Percentiles rank a stretch among this genome's conserved stretches.
phyloP scores from a whole-genome alignment of 2,888 invertebrate genomes.

The Xestia ashworthii region DNA sequence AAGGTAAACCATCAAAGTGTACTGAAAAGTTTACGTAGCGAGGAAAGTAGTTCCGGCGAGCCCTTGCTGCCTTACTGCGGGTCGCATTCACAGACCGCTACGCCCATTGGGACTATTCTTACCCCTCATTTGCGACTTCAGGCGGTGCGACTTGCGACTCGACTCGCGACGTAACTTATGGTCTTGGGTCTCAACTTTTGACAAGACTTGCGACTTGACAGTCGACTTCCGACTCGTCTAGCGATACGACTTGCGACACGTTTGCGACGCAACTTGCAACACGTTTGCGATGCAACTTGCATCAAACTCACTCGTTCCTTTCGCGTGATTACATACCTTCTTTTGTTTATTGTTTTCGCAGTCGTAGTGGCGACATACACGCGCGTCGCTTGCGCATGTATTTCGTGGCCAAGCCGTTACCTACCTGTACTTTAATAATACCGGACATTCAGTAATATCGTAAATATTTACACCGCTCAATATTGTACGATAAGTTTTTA shows the following conservation, averaged over 20 bases:
- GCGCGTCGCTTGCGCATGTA: neutral
- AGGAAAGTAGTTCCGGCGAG: constrained; percentile 71
- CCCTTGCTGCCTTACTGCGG: constrained; percentile 15
- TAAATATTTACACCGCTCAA: constrained; percentile 81
- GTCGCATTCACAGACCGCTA: constrained; percentile 22
- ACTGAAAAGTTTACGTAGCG: constrained; percentile 65
- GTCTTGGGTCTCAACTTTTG: neutral
- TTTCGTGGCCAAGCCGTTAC: neutral
- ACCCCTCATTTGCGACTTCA: neutral
- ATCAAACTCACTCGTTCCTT: no score
- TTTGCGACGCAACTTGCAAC: neutral
- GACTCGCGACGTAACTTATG: neutral
- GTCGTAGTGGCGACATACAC: neutral
- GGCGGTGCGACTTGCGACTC: neutral
- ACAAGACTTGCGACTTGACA: neutral
- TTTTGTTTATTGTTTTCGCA: neutral
- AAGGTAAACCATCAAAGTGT: constrained; percentile 61
- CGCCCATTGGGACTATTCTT: neutral
- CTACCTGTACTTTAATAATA: constrained; percentile 67
- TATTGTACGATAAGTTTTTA: constrained; percentile 77
- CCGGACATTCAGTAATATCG: constrained; percentile 77
- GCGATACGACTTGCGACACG: neutral
- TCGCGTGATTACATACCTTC: no score
- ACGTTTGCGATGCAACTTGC: neutral
- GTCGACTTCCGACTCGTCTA: neutral